Evolutionary conservation across 2,797 vertebrate species (phyloP).

Genomic region (Choloepus didactylus): DNA sequence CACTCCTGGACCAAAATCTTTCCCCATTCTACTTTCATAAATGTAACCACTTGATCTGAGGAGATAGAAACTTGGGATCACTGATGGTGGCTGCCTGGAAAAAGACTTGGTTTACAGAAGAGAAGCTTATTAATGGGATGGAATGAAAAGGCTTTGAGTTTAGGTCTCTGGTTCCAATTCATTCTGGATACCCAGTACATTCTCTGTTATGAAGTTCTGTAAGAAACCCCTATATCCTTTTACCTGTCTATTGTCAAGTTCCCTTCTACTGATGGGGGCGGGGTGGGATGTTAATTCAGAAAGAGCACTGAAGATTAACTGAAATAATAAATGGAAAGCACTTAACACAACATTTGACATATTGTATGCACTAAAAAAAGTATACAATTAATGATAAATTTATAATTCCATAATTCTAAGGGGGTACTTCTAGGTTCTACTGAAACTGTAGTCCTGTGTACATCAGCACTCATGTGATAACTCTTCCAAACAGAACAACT

Average conservation of each 20-base stretch:
- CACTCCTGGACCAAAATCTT: not conserved
- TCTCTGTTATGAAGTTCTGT: not conserved
- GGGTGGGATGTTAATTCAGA: not conserved
- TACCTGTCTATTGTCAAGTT: not conserved
- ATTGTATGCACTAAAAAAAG: not conserved
- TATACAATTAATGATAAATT: not conserved
- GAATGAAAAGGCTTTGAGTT: not conserved
- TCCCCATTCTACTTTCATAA: not conserved
- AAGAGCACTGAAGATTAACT: not conserved
- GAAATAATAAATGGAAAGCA: not conserved
- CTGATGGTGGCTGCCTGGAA: not conserved
- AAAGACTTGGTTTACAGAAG: not conserved
- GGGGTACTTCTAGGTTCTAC: not conserved
- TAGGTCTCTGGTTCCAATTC: not conserved
- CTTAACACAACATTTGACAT: not conserved
- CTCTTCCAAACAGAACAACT: conserved; percentile 7
- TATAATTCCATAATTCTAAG: conserved; percentile 36
- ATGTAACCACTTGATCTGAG: not conserved
- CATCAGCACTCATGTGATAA: not conserved
- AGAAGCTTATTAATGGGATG: not conserved
- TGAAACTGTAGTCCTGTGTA: not conserved
- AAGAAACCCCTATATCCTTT: not conserved
- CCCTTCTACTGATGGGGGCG: not conserved
- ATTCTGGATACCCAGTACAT: not conserved
- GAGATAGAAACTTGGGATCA: not conserved